phyloP scores from a whole-genome alignment of 2,888 invertebrate species.

The Phymatocera aterrima region DNA sequence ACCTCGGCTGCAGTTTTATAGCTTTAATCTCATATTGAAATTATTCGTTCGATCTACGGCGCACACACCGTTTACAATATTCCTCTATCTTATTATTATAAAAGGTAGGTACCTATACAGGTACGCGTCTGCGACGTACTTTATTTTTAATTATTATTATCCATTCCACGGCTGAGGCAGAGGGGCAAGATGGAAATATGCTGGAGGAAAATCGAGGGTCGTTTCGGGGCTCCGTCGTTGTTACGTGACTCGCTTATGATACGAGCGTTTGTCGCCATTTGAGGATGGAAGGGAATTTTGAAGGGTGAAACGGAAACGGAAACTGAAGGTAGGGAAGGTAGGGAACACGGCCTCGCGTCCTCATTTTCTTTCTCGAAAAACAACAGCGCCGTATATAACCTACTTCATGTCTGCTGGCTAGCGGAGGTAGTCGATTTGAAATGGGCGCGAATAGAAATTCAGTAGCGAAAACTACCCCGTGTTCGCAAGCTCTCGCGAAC shows the following conservation, averaged over 20 bases:
- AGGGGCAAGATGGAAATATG: slow-evolving; percentile 19
- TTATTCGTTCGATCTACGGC: too few relatives aligned
- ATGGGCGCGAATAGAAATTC: background rate
- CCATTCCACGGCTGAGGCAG: slow-evolving; percentile 18
- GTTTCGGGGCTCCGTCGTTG: slow-evolving; percentile 11
- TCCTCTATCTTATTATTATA: too few relatives aligned
- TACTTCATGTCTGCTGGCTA: too few relatives aligned
- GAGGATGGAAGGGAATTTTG: slow-evolving; percentile 12
- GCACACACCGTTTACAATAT: too few relatives aligned
- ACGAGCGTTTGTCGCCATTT: slow-evolving; percentile 16
- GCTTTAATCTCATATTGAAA: too few relatives aligned
- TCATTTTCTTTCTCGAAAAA: too few relatives aligned
- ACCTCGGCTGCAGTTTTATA: too few relatives aligned
- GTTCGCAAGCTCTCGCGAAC: background rate
- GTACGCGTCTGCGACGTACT: slow-evolving; percentile 25
- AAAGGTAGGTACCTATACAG: too few relatives aligned
- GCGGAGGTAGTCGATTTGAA: too few relatives aligned
- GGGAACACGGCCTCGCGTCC: too few relatives aligned
- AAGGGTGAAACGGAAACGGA: background rate
- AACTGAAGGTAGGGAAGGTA: too few relatives aligned
- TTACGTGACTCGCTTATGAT: slow-evolving; percentile 38
- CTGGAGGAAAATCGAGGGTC: slow-evolving; percentile 35
- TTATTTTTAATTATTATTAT: slow-evolving; percentile 40
- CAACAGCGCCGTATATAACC: too few relatives aligned
- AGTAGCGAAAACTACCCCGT: background rate